These are phyloP conservation scores for Acrobasis consociella DNA, from an alignment of 2,888 invertebrate genomes.

Conservation along the genomic window DNA sequence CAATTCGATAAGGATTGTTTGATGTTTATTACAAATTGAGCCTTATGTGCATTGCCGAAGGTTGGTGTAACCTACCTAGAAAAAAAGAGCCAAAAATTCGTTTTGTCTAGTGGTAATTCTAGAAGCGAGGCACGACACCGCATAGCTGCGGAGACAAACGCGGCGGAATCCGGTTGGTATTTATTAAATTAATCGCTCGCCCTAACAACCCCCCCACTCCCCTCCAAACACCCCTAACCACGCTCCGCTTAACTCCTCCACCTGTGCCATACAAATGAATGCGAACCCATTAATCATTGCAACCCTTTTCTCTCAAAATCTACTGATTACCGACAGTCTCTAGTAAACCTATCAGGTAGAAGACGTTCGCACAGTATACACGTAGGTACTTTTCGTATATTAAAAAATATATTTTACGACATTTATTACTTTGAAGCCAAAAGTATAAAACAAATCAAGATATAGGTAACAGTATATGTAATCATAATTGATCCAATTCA, in stretches of 20 bases:
- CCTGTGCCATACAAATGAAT: slow-evolving; percentile 22
- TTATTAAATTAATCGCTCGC: slow-evolving; percentile 73
- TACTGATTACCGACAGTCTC: background rate
- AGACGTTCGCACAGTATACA: too few relatives aligned
- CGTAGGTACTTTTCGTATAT: too few relatives aligned
- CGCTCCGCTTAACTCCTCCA: slow-evolving; percentile 26
- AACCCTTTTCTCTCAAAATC: slow-evolving; percentile 6
- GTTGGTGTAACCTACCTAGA: background rate
- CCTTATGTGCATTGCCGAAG: background rate
- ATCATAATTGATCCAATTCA: too few relatives aligned
- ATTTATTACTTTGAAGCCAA: too few relatives aligned
- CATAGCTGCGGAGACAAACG: slow-evolving; percentile 69
- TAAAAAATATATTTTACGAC: too few relatives aligned
- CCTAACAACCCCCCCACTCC: slow-evolving; percentile 37
- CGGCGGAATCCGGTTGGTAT: slow-evolving; percentile 71
- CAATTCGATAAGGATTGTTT: background rate
- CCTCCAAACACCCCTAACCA: slow-evolving; percentile 26
- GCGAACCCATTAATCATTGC: slow-evolving; percentile 20
- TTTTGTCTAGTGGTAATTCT: slow-evolving; percentile 50
- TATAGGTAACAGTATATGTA: too few relatives aligned
- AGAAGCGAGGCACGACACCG: slow-evolving; percentile 55
- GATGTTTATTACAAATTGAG: background rate
- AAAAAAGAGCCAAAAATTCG: slow-evolving; percentile 10
- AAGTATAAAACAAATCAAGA: too few relatives aligned
- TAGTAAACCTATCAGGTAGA: too few relatives aligned